phyloP scores from a whole-genome alignment of 2,797 vertebrate genomes.

The Parotocinclus haroldoi region DNA sequence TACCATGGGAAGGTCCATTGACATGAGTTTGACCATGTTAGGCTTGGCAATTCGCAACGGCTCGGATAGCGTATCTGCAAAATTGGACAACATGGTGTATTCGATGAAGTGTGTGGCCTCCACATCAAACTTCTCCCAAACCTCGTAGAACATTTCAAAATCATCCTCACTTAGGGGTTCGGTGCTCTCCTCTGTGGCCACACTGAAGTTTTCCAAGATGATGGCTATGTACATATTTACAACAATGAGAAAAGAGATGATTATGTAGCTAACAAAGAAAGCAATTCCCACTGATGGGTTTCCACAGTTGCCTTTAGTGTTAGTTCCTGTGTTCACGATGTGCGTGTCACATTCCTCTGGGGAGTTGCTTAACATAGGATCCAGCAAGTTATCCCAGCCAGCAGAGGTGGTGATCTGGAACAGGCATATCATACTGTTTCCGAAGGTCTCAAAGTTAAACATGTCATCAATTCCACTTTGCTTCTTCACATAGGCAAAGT shows the following conservation, averaged over 20 bases:
- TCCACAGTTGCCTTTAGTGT: slow-evolving; percentile 86
- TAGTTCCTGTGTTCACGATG: slow-evolving; percentile 82
- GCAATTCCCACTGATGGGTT: slow-evolving; percentile 91
- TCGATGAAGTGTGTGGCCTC: slow-evolving; percentile 98
- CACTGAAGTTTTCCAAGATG: slow-evolving; percentile 98
- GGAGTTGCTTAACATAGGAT: slow-evolving; percentile 89
- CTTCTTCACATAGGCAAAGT: slow-evolving; percentile 94
- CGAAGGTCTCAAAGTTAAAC: slow-evolving; percentile 99
- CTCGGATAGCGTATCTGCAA: slow-evolving; percentile 88
- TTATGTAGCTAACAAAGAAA: slow-evolving; percentile 98
- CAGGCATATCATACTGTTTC: slow-evolving; percentile 96
- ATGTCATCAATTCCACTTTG: slow-evolving; percentile 91
- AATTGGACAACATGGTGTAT: slow-evolving; percentile 85
- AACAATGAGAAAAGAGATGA: slow-evolving; percentile 98
- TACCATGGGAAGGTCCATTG: slow-evolving; percentile 98
- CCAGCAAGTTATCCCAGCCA: slow-evolving; percentile 94
- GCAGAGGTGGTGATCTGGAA: slow-evolving; percentile 98
- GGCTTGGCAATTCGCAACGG: slow-evolving; percentile 92
- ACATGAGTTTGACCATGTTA: slow-evolving; percentile 89
- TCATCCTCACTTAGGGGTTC: slow-evolving; percentile 75
- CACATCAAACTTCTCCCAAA: slow-evolving; percentile 93
- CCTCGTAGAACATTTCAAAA: too few species aligned
- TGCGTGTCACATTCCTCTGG: slow-evolving; percentile 83
- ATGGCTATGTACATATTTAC: slow-evolving; percentile 69
- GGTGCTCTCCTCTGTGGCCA: slow-evolving; percentile 97